Percentiles rank a stretch among this genome's conserved stretches.
Conservation (phyloP, 2,888 invertebrate genomes). For the Apodemia zela region DNA sequence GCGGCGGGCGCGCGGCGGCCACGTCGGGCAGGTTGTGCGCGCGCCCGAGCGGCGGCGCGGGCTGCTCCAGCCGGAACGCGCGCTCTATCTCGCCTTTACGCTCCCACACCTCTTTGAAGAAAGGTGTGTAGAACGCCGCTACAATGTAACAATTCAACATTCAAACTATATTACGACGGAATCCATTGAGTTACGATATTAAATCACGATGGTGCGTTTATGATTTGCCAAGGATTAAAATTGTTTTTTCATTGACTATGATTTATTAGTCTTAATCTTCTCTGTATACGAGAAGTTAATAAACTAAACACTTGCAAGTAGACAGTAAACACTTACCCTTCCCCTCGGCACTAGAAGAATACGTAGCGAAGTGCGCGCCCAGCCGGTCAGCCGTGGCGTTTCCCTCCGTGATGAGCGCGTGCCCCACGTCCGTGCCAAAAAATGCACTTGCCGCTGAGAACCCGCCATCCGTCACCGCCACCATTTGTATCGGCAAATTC, state of each 20-base stretch:
- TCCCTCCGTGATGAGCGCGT: constrained; percentile 95
- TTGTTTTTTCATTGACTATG: too few relatives aligned
- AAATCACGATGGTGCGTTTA: too few relatives aligned
- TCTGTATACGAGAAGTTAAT: too few relatives aligned
- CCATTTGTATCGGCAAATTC: constrained; percentile 95
- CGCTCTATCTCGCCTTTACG: constrained; percentile 97
- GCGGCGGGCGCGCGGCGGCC: constrained; percentile 80
- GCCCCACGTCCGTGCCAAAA: constrained; percentile 93
- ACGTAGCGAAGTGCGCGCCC: constrained; percentile 95
- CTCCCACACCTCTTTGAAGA: constrained; percentile 98
- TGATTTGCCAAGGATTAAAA: too few relatives aligned
- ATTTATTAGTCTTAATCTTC: too few relatives aligned
- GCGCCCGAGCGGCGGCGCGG: constrained; percentile 50
- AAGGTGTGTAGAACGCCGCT: constrained; percentile 97
- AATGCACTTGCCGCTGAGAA: constrained; percentile 89
- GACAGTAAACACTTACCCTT: constrained; percentile 83
- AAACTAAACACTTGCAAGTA: too few relatives aligned
- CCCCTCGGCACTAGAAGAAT: constrained; percentile 90
- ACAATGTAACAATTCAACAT: constrained; percentile 26
- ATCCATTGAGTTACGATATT: too few relatives aligned
- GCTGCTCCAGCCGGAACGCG: constrained; percentile 92
- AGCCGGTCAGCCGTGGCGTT: constrained; percentile 94
- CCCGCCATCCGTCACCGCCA: constrained; percentile 94
- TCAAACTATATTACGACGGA: too few relatives aligned
- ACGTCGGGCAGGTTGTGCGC: constrained; percentile 83